Evolutionary conservation across 2,797 vertebrate genomes (phyloP), one percentile per base, ranked within the genome.

Genomic region (Gymnoscopelus braueri): DNA sequence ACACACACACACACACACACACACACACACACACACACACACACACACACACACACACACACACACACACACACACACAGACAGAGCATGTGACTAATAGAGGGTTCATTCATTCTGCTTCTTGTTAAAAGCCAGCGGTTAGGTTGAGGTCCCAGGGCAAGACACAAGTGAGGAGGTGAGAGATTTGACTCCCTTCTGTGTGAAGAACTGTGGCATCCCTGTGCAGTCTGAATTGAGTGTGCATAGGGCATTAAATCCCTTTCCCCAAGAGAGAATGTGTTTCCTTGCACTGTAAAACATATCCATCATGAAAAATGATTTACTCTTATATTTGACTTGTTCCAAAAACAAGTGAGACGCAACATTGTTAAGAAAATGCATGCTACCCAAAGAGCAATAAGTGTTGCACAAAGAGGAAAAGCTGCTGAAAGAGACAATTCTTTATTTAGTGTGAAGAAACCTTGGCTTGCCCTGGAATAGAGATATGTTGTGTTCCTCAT

Each of bases 51-150:
- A 47, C 59, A 62, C 60, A 50, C 47, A 29, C 12, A 63, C 61
- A 51, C 58, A 60, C 14, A 60, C 58, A 44, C 9, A 19, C 29
- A 15, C 48, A 51, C 24, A 52, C 6, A 32, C 26, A 51, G 49
- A 52, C 50, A 60, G 51, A 71, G 63, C 15, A 65, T 68, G 15
- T 64, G 71, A 55, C 63, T 78, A 63, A 83, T 69, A 74, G 69
- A 82, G 60, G 80, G 9, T 26, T 64, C 60, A 71, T 84, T 86
- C 69, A 80, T 82, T 68, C 72, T 63, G 63, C 63, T 59, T 74
- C 61, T 29, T 55, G 78, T 75, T 70, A 60, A 71, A 75, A 72
- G 56, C 56, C 35, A 71, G 50, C 15, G 56, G 58, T 52, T 53
- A 56, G 47, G 66, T 72, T 69, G 61, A 78, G 57, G 57, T 62